Conservation (phyloP, 2,888 invertebrate genomes). For the Seira ritae region DNA sequence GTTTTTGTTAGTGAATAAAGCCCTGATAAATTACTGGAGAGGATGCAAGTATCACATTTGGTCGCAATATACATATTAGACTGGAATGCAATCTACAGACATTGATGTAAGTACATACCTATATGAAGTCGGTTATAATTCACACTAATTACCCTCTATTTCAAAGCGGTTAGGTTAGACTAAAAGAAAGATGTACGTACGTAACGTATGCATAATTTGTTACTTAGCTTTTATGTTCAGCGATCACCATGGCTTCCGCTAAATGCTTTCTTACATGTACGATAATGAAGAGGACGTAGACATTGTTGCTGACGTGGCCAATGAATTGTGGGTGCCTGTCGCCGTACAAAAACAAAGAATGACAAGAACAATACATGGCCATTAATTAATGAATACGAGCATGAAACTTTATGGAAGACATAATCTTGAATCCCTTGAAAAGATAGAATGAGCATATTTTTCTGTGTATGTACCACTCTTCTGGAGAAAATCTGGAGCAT, state of each 20-base stretch:
- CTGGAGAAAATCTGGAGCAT: constrained; percentile 38
- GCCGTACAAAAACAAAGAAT: not conserved
- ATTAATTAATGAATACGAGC: too few species aligned
- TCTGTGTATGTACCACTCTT: constrained; percentile 22
- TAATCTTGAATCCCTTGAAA: too few species aligned
- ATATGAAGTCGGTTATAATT: not conserved
- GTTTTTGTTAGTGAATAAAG: constrained; percentile 28
- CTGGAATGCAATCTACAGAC: too few species aligned
- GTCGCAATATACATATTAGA: constrained; percentile 28
- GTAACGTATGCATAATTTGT: not conserved
- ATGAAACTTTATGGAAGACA: too few species aligned
- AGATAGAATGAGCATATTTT: too few species aligned
- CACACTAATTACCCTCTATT: not conserved
- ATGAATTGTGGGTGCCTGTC: not conserved
- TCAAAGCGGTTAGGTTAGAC: too few species aligned
- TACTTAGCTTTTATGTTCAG: constrained; percentile 4
- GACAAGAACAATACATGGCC: not conserved
- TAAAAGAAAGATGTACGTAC: not conserved
- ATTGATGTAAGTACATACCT: not conserved
- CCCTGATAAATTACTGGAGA: constrained; percentile 54
- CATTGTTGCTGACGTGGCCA: constrained; percentile 6
- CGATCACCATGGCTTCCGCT: not conserved
- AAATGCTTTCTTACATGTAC: not conserved
- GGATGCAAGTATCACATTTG: constrained; percentile 57
- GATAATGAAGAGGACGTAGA: constrained; percentile 1